Conservation (phyloP, 1,140 invertebrate species). For the Brevipalpus yothersi region DNA sequence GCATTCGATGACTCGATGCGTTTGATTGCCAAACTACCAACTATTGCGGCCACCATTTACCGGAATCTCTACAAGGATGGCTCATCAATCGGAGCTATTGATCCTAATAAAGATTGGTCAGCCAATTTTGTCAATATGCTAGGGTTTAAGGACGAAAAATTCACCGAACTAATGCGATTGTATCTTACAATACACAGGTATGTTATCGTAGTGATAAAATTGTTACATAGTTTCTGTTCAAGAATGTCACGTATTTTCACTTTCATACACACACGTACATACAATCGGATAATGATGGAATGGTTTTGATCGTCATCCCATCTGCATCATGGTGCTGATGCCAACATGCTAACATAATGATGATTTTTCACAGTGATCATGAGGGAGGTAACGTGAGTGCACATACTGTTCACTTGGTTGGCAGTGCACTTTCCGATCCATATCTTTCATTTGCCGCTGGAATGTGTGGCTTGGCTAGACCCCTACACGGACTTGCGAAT, state of each 20-base stretch:
- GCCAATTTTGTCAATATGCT: constrained; percentile 31
- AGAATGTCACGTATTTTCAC: too few species aligned
- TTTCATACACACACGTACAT: too few species aligned
- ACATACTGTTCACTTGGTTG: constrained; percentile 32
- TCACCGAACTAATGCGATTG: constrained; percentile 31
- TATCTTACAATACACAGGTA: constrained; percentile 33
- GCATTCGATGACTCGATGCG: constrained; percentile 32
- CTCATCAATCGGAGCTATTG: constrained; percentile 26
- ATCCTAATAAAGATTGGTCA: constrained; percentile 31
- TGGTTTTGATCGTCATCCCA: background rate
- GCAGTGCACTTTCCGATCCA: constrained; percentile 32
- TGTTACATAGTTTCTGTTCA: background rate
- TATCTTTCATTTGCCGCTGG: constrained; percentile 32
- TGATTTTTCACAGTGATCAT: constrained; percentile 23
- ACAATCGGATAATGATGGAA: too few species aligned
- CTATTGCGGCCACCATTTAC: constrained; percentile 32
- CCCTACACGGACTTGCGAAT: constrained; percentile 33
- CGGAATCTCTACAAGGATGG: constrained; percentile 32
- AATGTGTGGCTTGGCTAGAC: constrained; percentile 32
- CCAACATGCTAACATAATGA: background rate
- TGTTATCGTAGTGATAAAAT: background rate
- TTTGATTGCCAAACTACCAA: constrained; percentile 33
- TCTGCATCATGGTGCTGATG: background rate
- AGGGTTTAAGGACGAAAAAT: constrained; percentile 27
- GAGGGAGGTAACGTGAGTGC: constrained; percentile 34